Percentiles rank a stretch among this genome's conserved stretches.
These are phyloP conservation scores for Paramisgurnus dabryanus DNA, from an alignment of 2,113 vertebrate species.

Conservation along the genomic window DNA sequence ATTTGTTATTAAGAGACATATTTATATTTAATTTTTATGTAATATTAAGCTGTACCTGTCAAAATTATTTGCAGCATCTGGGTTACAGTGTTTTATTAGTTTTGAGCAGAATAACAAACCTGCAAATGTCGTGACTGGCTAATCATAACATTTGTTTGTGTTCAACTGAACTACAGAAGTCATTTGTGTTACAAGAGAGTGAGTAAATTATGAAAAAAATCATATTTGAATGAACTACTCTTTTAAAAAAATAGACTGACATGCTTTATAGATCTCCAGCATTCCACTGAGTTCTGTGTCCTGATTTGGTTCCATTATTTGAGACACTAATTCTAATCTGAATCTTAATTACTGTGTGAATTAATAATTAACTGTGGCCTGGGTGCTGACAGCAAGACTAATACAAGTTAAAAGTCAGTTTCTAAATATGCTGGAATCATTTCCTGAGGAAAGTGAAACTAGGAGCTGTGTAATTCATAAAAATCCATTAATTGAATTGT, in stretches of 20 bases:
- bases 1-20: no score
- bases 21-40: no score
- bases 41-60: no score
- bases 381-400: constrained; percentile 60
- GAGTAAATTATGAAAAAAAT: no score
- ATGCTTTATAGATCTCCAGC: constrained; percentile 8
- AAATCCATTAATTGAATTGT: constrained; percentile 38
- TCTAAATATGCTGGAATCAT: constrained; percentile 64
- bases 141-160: no score
- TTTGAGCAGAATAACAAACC: no score
- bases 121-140: no score
- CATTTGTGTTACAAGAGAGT: no score
- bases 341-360: constrained; percentile 77
- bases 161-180: no score
- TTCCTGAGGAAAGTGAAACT: constrained; percentile 66
- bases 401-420: constrained; percentile 57
- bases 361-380: constrained; percentile 77
- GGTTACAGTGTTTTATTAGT: no score
- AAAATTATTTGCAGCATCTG: no score
- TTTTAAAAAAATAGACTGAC: background rate
- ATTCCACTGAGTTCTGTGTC: constrained; percentile 39
- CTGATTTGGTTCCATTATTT: constrained; percentile 66
- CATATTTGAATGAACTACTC: background rate
- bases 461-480: constrained; percentile 45
- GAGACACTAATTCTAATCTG: constrained; percentile 73